phyloP scores from a whole-genome alignment of 2,113 vertebrate species.

The Rutilus rutilus region DNA sequence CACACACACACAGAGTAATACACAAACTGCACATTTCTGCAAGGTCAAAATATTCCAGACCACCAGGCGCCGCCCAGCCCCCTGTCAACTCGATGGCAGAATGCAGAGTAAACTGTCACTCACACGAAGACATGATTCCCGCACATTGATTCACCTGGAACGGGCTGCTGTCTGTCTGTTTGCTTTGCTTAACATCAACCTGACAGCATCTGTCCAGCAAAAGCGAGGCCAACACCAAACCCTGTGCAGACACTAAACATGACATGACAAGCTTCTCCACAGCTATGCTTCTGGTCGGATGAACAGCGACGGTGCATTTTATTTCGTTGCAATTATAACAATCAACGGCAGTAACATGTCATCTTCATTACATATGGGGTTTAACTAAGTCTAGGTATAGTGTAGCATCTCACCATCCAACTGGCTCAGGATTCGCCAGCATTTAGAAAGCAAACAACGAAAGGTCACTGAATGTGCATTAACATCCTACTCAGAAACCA shows the following conservation, averaged over 20 bases:
- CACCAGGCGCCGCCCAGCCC: neutral
- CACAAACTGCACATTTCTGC: constrained; percentile 7
- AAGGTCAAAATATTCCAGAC: constrained; percentile 40
- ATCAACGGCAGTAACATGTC: neutral
- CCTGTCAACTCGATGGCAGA: constrained; percentile 2
- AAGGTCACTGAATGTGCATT: constrained; percentile 10
- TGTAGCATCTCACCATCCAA: neutral
- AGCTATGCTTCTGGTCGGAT: neutral
- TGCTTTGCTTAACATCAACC: neutral
- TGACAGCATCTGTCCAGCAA: neutral
- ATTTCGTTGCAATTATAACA: neutral
- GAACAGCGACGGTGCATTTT: neutral
- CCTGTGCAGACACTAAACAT: neutral
- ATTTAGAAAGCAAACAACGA: constrained; percentile 7
- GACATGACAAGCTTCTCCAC: neutral
- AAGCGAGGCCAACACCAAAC: neutral
- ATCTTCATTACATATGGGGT: neutral
- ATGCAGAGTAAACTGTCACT: constrained; percentile 18
- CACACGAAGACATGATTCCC: neutral
- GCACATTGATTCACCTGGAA: constrained; percentile 14
- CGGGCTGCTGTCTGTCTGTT: neutral
- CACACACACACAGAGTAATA: neutral
- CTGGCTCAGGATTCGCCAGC: neutral
- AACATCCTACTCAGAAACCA: constrained; percentile 28
- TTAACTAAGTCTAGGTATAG: neutral